Base-by-base conservation (phyloP, 2,797 vertebrate species). In the Manis crassicaudata region DNA sequence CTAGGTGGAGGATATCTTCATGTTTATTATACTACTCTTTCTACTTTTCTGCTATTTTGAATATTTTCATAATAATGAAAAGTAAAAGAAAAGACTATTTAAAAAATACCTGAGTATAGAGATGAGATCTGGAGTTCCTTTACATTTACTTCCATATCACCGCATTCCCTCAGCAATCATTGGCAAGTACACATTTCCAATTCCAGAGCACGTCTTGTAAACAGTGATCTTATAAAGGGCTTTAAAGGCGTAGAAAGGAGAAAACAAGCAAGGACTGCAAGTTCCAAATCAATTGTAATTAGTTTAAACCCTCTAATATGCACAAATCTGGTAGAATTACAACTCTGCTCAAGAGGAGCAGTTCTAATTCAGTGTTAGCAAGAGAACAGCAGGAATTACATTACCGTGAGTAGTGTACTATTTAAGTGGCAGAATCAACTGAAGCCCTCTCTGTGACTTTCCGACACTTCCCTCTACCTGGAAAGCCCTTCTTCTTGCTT, bases 221-320 rank as follows among this genome's bases (percentile, higher is more conserved):
- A 92, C 50, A 90, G 40, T 63, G 70, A 80, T 76, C 65, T 94
- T 95, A 23, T 94, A 87, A 95, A 85, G 43, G 43, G 46, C 77
- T 96, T 95, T 96, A 90, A 95, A 90, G 92, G 76, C 63, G 46
- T 75, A 83, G 72, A 80, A 92, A 92, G 58, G 70, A 92, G 80
- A 95, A 95, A 96, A 94, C 52, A 88, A 95, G 79, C 85, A 84
- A 73, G 58, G 58, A 82, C 65, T 89, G 58, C 72, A 81, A 92
- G 96, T 96, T 92, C 72, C 5, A 80, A 92, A 87, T 98, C 96
- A 82, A 97, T 96, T n/a, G 80, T 97, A 96, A 97, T 96, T 87
- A 65, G 65, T 95, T 98, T 96, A 94, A 93, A 60, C 35, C 70
- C 60, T 88, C 95, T 97, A 96, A 97, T 96, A 81, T 14, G 84